These are phyloP conservation scores for Drosophila macrothrix DNA, from an alignment of 2,888 invertebrate species.

Conservation along the genomic window DNA sequence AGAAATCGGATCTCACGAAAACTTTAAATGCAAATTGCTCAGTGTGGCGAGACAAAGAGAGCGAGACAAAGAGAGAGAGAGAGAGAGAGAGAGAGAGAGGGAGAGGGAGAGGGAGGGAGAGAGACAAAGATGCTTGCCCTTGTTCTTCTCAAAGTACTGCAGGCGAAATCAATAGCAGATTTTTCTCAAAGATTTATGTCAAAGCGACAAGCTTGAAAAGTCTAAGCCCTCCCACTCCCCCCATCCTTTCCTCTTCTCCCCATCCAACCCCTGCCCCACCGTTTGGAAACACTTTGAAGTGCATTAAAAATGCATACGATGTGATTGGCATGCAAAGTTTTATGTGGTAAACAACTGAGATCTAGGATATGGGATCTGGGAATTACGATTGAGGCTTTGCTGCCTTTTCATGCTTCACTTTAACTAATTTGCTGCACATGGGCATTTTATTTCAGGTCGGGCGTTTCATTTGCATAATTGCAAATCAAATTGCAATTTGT, in stretches of 20 bases:
- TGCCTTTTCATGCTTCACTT: slow-evolving; percentile 30
- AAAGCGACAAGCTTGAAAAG: slow-evolving; percentile 58
- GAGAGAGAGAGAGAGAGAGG: not conserved
- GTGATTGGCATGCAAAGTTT: slow-evolving; percentile 56
- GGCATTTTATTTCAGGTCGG: slow-evolving; percentile 38
- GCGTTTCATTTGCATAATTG: slow-evolving; percentile 70
- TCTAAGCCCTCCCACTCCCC: not conserved
- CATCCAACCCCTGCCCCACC: too few species aligned
- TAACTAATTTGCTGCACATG: slow-evolving; percentile 47
- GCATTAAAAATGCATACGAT: slow-evolving; percentile 68
- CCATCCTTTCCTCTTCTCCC: too few species aligned
- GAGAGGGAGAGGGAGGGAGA: not conserved
- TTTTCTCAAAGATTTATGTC: slow-evolving; percentile 61
- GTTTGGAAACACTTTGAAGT: slow-evolving; percentile 21
- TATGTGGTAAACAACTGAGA: slow-evolving; percentile 22
- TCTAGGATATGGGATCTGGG: not conserved
- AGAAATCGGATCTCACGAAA: slow-evolving; percentile 33
- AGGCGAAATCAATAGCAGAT: slow-evolving; percentile 68
- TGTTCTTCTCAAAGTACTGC: slow-evolving; percentile 3
- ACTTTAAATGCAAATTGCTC: slow-evolving; percentile 72
- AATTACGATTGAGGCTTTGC: not conserved
- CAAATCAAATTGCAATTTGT: slow-evolving; percentile 71
- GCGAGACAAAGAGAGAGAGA: not conserved
- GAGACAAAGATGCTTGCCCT: slow-evolving; percentile 11
- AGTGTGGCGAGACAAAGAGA: slow-evolving; percentile 30